Evolutionary conservation across 2,797 vertebrate genomes (phyloP).

Genomic region (Alca torda): DNA sequence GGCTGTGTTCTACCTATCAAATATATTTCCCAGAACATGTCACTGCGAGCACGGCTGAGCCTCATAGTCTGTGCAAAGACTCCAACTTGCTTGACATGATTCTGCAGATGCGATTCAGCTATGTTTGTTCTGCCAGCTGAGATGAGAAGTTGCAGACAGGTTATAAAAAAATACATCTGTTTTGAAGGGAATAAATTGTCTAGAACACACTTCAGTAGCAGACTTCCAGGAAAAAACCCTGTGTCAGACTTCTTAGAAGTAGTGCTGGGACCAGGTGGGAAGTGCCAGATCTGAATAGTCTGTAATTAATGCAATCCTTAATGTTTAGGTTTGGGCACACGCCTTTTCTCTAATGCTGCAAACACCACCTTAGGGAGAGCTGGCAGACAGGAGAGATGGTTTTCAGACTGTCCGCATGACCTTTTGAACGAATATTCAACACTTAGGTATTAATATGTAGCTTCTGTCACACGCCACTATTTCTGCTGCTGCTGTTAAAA

Average conservation of each 20-base stretch:
- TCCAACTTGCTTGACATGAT: fast-evolving
- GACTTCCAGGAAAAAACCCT: constrained; percentile 42
- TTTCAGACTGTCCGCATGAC: not conserved
- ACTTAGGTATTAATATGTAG: not conserved
- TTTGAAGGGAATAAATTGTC: constrained; percentile 10
- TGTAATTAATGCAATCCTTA: not conserved
- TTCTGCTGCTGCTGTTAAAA: not conserved
- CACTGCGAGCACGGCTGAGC: not conserved
- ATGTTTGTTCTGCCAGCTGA: constrained; percentile 28
- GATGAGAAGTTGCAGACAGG: not conserved
- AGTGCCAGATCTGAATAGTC: not conserved
- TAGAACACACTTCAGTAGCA: not conserved
- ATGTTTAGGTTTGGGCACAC: not conserved
- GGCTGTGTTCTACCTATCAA: not conserved
- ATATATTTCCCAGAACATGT: not conserved
- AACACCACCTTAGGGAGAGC: not conserved
- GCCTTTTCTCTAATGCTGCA: not conserved
- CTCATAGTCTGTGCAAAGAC: not conserved
- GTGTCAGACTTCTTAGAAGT: constrained; percentile 40
- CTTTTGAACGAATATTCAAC: not conserved
- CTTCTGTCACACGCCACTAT: not conserved
- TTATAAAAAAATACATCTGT: not conserved
- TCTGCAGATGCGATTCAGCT: not conserved
- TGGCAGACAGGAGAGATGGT: not conserved
- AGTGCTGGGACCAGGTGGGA: not conserved